A percentile compares a stretch with the other conserved stretches of the same genome.
Evolutionary conservation across 1,140 invertebrate species (phyloP).

Genomic region (Branchinecta lindahli): DNA sequence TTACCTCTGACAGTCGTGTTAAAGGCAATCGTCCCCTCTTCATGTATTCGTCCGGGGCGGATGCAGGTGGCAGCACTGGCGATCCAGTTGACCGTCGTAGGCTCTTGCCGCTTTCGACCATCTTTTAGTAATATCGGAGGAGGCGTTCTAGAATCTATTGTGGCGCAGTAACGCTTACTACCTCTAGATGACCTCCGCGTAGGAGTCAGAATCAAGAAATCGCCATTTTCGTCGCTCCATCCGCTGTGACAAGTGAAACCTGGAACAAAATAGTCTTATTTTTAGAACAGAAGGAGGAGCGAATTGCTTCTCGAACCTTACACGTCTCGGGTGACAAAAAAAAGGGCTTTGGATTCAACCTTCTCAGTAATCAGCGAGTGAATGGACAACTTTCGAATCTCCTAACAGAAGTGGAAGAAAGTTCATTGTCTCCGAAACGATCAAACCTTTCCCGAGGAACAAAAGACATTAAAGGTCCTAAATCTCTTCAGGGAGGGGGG

Average conservation of each 20-base stretch:
- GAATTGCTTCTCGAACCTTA: no score
- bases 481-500: no score
- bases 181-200: background rate
- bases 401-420: no score
- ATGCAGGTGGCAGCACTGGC: background rate
- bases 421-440: no score
- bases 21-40: background rate
- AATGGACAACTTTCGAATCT: no score
- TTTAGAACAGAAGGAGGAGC: no score
- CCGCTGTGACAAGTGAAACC: slow-evolving; percentile 5
- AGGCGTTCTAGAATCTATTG: background rate
- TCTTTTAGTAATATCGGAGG: background rate
- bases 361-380: no score
- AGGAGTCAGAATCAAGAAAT: background rate
- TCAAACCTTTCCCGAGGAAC: no score
- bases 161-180: background rate
- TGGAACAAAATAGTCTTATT: background rate
- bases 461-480: no score
- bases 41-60: background rate
- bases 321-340: no score
- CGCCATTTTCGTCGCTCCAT: background rate
- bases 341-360: no score
- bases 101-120: background rate
- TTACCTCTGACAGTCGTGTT: background rate
- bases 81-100: background rate